phyloP scores from a whole-genome alignment of 2,888 invertebrate species.

The Folsomia manolachei region DNA sequence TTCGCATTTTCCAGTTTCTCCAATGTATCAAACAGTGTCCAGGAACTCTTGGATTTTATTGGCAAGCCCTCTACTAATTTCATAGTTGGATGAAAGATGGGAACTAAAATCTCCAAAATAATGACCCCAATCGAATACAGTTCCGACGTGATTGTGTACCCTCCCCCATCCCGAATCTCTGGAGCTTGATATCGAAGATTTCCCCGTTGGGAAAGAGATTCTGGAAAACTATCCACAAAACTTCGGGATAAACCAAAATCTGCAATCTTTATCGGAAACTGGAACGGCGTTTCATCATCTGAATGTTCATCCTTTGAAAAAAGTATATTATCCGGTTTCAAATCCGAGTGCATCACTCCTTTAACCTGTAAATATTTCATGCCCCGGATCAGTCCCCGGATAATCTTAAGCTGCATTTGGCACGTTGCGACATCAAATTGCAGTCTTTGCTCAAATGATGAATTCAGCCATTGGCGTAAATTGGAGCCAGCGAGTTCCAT shows the following conservation, averaged over 20 bases:
- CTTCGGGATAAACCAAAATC: background rate
- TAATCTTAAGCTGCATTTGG: background rate
- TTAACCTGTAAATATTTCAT: background rate
- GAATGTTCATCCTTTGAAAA: background rate
- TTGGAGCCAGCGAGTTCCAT: background rate
- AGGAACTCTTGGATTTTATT: background rate
- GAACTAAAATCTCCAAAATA: background rate
- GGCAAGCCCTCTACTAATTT: background rate
- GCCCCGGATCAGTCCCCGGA: background rate
- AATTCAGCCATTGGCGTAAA: background rate
- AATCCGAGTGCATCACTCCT: background rate
- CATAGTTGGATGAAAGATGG: background rate
- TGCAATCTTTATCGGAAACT: background rate
- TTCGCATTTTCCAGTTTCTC: background rate
- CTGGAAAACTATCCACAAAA: background rate
- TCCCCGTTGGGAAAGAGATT: background rate
- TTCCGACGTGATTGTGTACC: background rate
- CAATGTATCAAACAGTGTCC: background rate
- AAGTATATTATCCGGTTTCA: slow-evolving; percentile 6
- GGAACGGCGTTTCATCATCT: background rate
- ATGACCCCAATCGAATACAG: background rate
- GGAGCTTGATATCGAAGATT: background rate
- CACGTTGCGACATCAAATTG: background rate
- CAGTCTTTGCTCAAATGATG: background rate
- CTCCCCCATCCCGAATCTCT: background rate